Evolutionary conservation across 2,113 vertebrate species (phyloP).

Genomic region (Dasyprocta punctata): DNA sequence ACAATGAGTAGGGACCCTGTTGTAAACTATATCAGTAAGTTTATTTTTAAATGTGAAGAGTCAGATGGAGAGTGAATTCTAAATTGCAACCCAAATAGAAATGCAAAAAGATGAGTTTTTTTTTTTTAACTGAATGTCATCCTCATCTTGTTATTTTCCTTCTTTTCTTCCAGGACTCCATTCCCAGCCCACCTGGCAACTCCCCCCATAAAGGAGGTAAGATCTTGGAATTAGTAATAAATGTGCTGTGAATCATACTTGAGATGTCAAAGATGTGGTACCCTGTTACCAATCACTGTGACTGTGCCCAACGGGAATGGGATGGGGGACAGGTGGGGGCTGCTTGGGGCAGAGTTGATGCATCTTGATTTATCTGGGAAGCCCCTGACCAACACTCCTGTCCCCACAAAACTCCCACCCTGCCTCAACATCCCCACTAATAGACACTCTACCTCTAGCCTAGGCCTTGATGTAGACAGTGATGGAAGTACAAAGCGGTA

Average conservation of each 20-base stretch:
- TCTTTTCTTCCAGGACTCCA: conserved; percentile 70
- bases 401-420: not conserved
- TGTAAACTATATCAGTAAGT: not conserved
- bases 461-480: not conserved
- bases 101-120: not conserved
- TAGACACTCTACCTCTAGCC: not conserved
- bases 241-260: not conserved
- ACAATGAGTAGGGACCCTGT: not conserved
- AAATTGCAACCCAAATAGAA: not conserved
- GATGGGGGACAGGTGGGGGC: rapidly evolving
- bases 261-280: not conserved
- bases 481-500: not conserved
- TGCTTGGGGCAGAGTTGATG: not conserved
- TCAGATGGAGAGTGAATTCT: not conserved
- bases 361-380: not conserved
- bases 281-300: not conserved
- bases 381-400: not conserved
- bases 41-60: not conserved
- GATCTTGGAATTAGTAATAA: conserved; percentile 36
- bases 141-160: not conserved
- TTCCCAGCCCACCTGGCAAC: conserved; percentile 48
- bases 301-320: not conserved
- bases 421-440: not conserved
- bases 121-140: not conserved
- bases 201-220: conserved; percentile 79